Percentiles rank a stretch among this genome's conserved stretches.
These are phyloP conservation scores for Agriopis leucophaearia DNA, from an alignment of 2,888 invertebrate species.

Conservation along the genomic window DNA sequence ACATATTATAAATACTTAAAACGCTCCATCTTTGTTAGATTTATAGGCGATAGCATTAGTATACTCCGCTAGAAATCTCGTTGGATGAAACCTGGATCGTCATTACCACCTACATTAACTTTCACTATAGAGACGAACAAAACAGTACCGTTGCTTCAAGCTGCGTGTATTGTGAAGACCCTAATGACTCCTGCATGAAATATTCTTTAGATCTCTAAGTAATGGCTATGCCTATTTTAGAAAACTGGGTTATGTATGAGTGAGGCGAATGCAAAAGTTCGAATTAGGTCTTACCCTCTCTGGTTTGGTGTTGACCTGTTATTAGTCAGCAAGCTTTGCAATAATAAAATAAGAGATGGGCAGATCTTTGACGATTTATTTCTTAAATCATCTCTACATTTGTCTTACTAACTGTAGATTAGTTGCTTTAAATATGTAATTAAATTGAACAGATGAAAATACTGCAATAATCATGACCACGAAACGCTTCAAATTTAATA, in stretches of 20 bases:
- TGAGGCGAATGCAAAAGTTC: conserved; percentile 16
- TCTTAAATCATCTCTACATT: neutral
- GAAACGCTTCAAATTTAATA: neutral
- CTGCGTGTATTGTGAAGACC: conserved; percentile 37
- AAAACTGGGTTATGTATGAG: conserved; percentile 30
- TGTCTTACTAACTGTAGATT: neutral
- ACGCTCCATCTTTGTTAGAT: conserved; percentile 17
- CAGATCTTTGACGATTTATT: conserved; percentile 11
- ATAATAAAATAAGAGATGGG: conserved; percentile 4
- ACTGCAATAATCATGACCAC: neutral
- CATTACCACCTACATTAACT: conserved; percentile 39
- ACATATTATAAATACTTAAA: conserved; percentile 1
- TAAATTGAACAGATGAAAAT: neutral
- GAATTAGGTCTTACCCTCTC: conserved; percentile 17
- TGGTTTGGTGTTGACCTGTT: conserved; percentile 1
- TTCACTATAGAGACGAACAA: conserved; percentile 37
- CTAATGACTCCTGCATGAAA: conserved; percentile 40
- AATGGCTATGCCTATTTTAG: conserved; percentile 35
- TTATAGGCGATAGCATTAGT: conserved; percentile 22
- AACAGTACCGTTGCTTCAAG: conserved; percentile 38
- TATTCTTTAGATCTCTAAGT: conserved; percentile 38
- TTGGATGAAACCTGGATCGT: conserved; percentile 38
- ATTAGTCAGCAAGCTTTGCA: conserved; percentile 7
- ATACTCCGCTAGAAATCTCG: conserved; percentile 26
- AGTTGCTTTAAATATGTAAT: neutral